Evolutionary conservation across 2,113 vertebrate genomes (phyloP).

Genomic region (Holacanthus passer): DNA sequence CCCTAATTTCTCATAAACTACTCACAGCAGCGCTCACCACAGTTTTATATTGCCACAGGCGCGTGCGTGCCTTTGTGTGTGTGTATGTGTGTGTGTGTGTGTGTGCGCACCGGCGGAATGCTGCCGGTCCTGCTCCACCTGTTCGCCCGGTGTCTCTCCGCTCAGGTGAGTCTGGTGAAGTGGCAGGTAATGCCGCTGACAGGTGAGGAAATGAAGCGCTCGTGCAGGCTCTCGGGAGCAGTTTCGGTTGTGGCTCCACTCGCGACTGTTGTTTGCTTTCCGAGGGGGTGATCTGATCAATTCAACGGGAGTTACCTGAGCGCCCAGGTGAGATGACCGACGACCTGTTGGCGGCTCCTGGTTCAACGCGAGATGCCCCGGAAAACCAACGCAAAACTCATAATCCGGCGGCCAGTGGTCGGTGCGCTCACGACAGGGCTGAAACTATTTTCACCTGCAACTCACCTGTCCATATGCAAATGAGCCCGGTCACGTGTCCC

Average conservation of each 20-base stretch:
- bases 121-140: conserved; percentile 60
- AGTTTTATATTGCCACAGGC: not conserved
- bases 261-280: no score
- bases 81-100: no score
- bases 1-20: not conserved
- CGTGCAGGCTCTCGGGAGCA: not conserved
- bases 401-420: not conserved
- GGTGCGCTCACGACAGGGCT: not conserved
- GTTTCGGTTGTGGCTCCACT: not conserved
- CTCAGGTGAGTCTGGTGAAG: not conserved
- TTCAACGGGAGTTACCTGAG: conserved; percentile 17
- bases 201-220: not conserved
- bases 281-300: not conserved
- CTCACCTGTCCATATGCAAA: conserved; percentile 52
- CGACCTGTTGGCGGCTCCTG: not conserved
- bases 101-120: conserved; percentile 51
- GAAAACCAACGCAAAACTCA: not conserved
- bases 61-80: conserved; percentile 10
- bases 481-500: conserved; percentile 47
- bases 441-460: conserved; percentile 18
- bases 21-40: not conserved
- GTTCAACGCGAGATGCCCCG: not conserved
- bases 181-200: conserved; percentile 26
- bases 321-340: conserved; percentile 11
- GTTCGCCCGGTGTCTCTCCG: conserved; percentile 43